Evolutionary conservation across 2,797 vertebrate species (phyloP).

Genomic region (Adrianichthys oophorus): DNA sequence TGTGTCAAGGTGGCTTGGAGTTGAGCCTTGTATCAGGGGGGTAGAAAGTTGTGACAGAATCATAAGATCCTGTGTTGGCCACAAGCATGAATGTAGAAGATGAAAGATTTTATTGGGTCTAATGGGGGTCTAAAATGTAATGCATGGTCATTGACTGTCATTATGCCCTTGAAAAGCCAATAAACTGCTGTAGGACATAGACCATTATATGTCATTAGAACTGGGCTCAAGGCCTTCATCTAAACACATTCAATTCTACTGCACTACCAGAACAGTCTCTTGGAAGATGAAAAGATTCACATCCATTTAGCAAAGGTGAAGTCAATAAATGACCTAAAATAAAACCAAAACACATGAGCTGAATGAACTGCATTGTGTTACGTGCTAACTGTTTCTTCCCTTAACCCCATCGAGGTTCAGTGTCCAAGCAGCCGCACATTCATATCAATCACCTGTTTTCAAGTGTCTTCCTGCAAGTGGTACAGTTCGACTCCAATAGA

Average conservation of each 20-base stretch:
- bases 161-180: conserved; percentile 77
- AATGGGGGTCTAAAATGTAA: conserved; percentile 68
- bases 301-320: conserved; percentile 13
- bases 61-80: conserved; percentile 62
- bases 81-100: conserved; percentile 52
- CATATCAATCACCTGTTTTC: conserved; percentile 50
- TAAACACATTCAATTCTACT: conserved; percentile 49
- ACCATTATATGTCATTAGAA: conserved; percentile 67
- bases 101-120: conserved; percentile 67
- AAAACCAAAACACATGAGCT: conserved; percentile 3
- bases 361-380: not conserved
- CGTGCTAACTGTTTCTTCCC: conserved; percentile 24
- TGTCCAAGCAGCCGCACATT: conserved; percentile 22
- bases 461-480: conserved; percentile 38
- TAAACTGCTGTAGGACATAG: conserved; percentile 68
- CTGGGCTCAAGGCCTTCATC: conserved; percentile 49
- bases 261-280: conserved; percentile 7
- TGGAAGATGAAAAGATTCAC: conserved; percentile 15
- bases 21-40: conserved; percentile 59
- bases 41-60: conserved; percentile 59
- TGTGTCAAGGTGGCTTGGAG: conserved; percentile 74
- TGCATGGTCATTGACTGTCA: conserved; percentile 72
- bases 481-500: conserved; percentile 38
- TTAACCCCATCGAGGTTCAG: not conserved
- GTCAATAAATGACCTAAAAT: conserved; percentile 9